Percentiles rank a stretch among this genome's conserved stretches.
Conservation (phyloP, 2,888 invertebrate genomes). For the Chouioia cunea region DNA sequence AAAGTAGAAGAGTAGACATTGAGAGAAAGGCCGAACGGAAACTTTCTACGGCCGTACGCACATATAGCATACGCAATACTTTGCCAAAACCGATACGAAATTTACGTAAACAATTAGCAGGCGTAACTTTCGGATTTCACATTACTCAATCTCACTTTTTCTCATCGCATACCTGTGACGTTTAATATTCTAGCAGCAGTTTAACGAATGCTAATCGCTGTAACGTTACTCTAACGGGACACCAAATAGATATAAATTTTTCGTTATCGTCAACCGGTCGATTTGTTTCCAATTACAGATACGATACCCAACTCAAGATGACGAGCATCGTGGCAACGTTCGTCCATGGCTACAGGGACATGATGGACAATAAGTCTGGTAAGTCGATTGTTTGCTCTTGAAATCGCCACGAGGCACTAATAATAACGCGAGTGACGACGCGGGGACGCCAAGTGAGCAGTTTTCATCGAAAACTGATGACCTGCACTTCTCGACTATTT, state of each 20-base stretch:
- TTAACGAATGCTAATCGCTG: background rate
- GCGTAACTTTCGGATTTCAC: constrained; percentile 45
- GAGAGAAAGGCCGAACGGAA: constrained; percentile 26
- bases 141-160: constrained; percentile 31
- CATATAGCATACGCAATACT: constrained; percentile 42
- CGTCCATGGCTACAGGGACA: constrained; percentile 76
- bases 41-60: constrained; percentile 39
- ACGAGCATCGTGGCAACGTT: constrained; percentile 70
- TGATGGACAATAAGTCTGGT: constrained; percentile 82
- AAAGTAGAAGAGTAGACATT: background rate
- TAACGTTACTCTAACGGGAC: background rate
- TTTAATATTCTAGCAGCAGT: too few relatives aligned
- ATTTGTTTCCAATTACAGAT: constrained; percentile 57
- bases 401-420: too few relatives aligned
- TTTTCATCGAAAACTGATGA: too few relatives aligned
- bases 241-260: background rate
- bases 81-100: constrained; percentile 38
- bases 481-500: too few relatives aligned
- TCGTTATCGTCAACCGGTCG: constrained; percentile 2
- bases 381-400: too few relatives aligned
- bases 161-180: background rate
- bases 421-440: too few relatives aligned
- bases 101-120: constrained; percentile 48
- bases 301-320: constrained; percentile 71
- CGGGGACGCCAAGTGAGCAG: too few relatives aligned